These are phyloP conservation scores for Enteromius argenteus DNA, from an alignment of 2,797 vertebrate species.

Conservation along the genomic window DNA sequence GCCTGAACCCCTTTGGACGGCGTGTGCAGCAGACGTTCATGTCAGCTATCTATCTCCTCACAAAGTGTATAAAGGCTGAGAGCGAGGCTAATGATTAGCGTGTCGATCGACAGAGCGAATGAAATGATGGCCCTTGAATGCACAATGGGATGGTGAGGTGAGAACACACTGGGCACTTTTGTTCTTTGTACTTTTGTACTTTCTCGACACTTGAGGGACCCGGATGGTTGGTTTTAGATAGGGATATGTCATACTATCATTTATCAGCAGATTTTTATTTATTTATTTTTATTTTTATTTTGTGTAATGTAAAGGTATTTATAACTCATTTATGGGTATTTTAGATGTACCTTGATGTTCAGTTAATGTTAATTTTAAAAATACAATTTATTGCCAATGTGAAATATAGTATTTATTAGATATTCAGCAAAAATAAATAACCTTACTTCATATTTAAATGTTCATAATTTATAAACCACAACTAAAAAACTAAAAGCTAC, in stretches of 20 bases:
- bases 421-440: too few species aligned
- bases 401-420: too few species aligned
- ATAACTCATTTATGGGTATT: neutral
- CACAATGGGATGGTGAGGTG: conserved; percentile 28
- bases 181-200: conserved; percentile 22
- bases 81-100: conserved; percentile 38
- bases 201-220: neutral
- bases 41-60: conserved; percentile 53
- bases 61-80: conserved; percentile 45
- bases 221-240: neutral
- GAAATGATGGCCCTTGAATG: conserved; percentile 41
- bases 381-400: too few species aligned
- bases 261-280: neutral
- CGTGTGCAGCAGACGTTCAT: conserved; percentile 60
- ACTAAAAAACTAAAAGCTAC: neutral
- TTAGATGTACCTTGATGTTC: neutral
- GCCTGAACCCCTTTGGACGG: conserved; percentile 67
- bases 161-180: conserved; percentile 22
- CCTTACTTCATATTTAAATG: neutral
- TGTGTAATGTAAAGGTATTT: neutral
- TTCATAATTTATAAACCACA: neutral
- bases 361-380: too few species aligned
- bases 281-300: neutral
- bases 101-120: conserved; percentile 40
- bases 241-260: neutral